Percentiles rank a stretch among this genome's conserved stretches.
Evolutionary conservation across 2,888 invertebrate species (phyloP).

Genomic region (Catonia carolina): DNA sequence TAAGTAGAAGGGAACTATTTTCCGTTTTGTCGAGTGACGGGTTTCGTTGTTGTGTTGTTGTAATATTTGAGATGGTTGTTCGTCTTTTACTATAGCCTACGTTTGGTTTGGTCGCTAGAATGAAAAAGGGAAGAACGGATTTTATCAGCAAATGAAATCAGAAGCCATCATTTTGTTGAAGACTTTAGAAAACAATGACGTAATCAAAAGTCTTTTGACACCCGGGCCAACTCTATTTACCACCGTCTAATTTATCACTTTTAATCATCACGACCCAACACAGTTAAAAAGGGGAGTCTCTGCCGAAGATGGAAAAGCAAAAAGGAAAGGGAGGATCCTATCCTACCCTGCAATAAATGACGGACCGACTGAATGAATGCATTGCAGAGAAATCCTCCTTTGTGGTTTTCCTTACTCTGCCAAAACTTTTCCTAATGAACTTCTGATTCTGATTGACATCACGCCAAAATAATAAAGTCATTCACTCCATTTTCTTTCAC

Average conservation of each 20-base stretch:
- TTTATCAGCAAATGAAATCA: slow-evolving; percentile 28
- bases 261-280: slow-evolving; percentile 21
- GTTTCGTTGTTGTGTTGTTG: too few relatives aligned
- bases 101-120: too few relatives aligned
- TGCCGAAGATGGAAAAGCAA: too few relatives aligned
- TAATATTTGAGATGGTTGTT: too few relatives aligned
- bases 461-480: slow-evolving; percentile 19
- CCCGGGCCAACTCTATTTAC: not conserved
- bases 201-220: slow-evolving; percentile 21
- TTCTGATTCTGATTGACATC: slow-evolving; percentile 16
- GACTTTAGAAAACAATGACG: slow-evolving; percentile 26
- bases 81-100: too few relatives aligned
- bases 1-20: too few relatives aligned
- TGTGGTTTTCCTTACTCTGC: not conserved
- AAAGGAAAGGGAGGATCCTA: not conserved
- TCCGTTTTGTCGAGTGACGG: too few relatives aligned
- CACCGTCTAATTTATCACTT: slow-evolving; percentile 24
- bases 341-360: not conserved
- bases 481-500: not conserved
- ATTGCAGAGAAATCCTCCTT: slow-evolving; percentile 1
- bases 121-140: not conserved
- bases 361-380: slow-evolving; percentile 8
- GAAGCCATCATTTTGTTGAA: slow-evolving; percentile 28
- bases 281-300: too few relatives aligned
- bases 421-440: slow-evolving; percentile 12